These are phyloP conservation scores for Brachionus rotundiformis DNA, from an alignment of 1,140 invertebrate genomes.

Conservation along the genomic window DNA sequence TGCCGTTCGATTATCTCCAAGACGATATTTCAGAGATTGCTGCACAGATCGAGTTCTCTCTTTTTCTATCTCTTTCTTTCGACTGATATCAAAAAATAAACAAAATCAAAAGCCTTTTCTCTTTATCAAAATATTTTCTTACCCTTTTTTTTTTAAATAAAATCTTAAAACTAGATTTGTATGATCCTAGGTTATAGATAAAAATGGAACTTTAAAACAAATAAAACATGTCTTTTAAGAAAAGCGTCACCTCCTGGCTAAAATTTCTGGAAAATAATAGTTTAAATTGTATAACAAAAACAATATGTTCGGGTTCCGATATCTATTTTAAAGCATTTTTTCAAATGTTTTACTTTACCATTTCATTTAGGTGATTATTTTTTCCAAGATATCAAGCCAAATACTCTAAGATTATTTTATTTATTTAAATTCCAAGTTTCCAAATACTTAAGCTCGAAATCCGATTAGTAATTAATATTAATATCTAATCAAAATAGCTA, in stretches of 20 bases:
- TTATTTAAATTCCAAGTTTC: neutral
- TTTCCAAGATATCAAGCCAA: neutral
- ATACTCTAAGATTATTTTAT: neutral
- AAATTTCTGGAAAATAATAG: neutral
- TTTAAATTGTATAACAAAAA: conserved; percentile 1
- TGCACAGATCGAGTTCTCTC: neutral
- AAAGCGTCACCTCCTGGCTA: neutral
- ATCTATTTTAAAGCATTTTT: neutral
- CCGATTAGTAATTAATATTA: neutral
- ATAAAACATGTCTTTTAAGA: neutral
- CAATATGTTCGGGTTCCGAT: conserved; percentile 12
- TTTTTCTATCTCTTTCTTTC: neutral
- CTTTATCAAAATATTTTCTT: neutral
- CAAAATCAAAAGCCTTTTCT: neutral
- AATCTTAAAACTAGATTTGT: conserved; percentile 5
- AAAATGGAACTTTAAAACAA: neutral
- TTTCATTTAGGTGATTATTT: neutral
- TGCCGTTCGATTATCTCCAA: neutral
- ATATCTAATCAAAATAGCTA: neutral
- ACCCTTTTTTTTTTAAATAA: conserved; percentile 27
- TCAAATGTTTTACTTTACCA: neutral
- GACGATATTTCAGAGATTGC: conserved; percentile 7
- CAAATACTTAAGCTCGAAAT: neutral
- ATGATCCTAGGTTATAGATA: neutral
- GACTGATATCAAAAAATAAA: conserved; percentile 6